These are phyloP conservation scores for Drosophila silvestris DNA, from an alignment of 2,888 invertebrate species.

Conservation along the genomic window DNA sequence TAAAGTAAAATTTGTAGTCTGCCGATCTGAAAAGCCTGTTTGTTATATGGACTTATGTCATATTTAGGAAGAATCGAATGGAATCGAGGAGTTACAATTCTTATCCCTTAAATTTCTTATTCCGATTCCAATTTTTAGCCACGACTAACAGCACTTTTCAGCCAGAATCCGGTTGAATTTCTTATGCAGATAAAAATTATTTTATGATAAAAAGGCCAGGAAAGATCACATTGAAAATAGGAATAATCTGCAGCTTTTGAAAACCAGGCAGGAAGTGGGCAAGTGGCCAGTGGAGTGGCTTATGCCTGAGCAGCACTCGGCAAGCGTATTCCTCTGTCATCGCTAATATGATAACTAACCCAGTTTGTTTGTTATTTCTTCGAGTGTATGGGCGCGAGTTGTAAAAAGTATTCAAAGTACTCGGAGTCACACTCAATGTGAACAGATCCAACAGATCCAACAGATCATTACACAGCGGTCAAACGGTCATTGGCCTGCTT, in stretches of 20 bases:
- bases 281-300: not conserved
- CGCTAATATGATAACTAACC: not conserved
- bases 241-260: not conserved
- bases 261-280: rapidly evolving
- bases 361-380: not conserved
- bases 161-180: not conserved
- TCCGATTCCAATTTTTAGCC: not conserved
- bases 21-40: not conserved
- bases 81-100: too few species aligned
- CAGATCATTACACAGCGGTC: slow-evolving; percentile 78
- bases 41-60: not conserved
- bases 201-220: rapidly evolving
- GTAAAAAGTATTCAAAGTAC: slow-evolving; percentile 37
- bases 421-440: slow-evolving; percentile 23
- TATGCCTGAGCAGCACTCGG: not conserved
- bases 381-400: slow-evolving; percentile 19
- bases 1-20: not conserved
- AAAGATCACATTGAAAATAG: not conserved
- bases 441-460: slow-evolving; percentile 30
- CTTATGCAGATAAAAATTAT: not conserved
- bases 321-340: not conserved
- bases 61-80: not conserved
- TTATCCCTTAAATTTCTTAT: not conserved
- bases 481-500: slow-evolving; percentile 79
- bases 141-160: not conserved